A percentile compares a stretch with the other conserved stretches of the same genome.
These are phyloP conservation scores for Tenrec ecaudatus DNA, from an alignment of 2,113 vertebrate genomes.

Conservation along the genomic window DNA sequence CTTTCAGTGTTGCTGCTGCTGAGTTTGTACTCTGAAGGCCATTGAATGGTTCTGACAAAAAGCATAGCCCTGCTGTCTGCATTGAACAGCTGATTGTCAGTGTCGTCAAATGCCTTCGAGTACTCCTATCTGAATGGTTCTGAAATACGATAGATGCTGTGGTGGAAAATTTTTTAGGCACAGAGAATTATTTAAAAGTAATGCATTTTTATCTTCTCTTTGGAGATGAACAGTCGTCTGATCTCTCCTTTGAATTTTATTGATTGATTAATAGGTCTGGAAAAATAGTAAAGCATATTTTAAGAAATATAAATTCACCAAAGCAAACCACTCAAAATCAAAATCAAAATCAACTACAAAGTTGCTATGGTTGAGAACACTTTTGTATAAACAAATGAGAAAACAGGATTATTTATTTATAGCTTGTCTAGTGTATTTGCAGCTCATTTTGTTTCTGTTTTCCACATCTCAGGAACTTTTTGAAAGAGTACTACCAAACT, in stretches of 20 bases:
- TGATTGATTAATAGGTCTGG: conserved; percentile 41
- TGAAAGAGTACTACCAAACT: conserved; percentile 43
- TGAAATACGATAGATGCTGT: conserved; percentile 75
- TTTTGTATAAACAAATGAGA: conserved; percentile 70
- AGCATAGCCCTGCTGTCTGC: conserved; percentile 78
- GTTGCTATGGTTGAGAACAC: conserved; percentile 51
- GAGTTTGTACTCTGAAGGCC: conserved; percentile 73
- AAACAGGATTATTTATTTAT: conserved; percentile 79
- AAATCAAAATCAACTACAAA: background rate
- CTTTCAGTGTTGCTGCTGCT: conserved; percentile 23
- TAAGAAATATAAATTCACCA: conserved; percentile 55
- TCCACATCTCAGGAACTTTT: conserved; percentile 52
- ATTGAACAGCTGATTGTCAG: conserved; percentile 81
- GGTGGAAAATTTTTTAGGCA: conserved; percentile 70
- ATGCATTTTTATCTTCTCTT: conserved; percentile 57
- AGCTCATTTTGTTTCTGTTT: conserved; percentile 56
- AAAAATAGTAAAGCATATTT: background rate
- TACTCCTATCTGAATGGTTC: conserved; percentile 80
- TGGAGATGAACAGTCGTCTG: conserved; percentile 12
- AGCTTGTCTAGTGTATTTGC: conserved; percentile 41
- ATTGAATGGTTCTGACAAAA: conserved; percentile 82
- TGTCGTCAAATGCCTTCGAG: conserved; percentile 71
- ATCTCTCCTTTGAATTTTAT: conserved; percentile 48
- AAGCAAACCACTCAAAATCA: conserved; percentile 45
- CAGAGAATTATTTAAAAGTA: conserved; percentile 61